Conservation (phyloP, 2,888 invertebrate species). For the Protodeltote pygarga region DNA sequence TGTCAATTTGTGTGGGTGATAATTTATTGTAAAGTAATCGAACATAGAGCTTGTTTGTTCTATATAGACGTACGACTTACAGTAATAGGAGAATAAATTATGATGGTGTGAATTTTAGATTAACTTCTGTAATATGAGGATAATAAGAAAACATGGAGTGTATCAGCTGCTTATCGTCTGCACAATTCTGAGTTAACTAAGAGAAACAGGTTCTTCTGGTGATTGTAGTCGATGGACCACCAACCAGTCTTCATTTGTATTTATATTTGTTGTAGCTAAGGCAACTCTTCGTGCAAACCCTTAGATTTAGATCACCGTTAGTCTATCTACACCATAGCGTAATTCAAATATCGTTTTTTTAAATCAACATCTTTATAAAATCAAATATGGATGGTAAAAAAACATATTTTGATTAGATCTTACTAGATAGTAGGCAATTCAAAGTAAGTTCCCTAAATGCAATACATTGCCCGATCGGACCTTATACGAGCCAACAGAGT, state of each 20-base stretch:
- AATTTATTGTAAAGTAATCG: conserved; percentile 31
- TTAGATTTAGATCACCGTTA: conserved; percentile 17
- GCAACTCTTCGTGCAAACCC: conserved; percentile 20
- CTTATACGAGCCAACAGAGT: too few species aligned
- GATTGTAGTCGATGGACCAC: conserved; percentile 33
- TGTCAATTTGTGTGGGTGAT: conserved; percentile 20
- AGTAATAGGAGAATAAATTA: conserved; percentile 22
- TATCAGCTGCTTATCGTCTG: conserved; percentile 35
- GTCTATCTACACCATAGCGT: too few species aligned
- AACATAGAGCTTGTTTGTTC: conserved; percentile 21
- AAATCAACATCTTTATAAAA: too few species aligned
- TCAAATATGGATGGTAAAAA: too few species aligned
- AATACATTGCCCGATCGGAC: too few species aligned
- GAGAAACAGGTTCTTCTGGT: conserved; percentile 40
- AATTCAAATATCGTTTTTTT: too few species aligned
- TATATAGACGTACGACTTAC: conserved; percentile 15
- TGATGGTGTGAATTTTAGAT: conserved; percentile 31
- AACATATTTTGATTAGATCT: too few species aligned
- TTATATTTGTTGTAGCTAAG: conserved; percentile 17
- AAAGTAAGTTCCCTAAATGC: too few species aligned
- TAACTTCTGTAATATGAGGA: conserved; percentile 25
- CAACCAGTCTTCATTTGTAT: conserved; percentile 31
- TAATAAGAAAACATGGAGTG: conserved; percentile 27
- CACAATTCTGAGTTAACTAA: conserved; percentile 35
- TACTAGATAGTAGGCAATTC: too few species aligned